phyloP scores from a whole-genome alignment of 2,113 vertebrate genomes.

The Rhadina sibilatrix region DNA sequence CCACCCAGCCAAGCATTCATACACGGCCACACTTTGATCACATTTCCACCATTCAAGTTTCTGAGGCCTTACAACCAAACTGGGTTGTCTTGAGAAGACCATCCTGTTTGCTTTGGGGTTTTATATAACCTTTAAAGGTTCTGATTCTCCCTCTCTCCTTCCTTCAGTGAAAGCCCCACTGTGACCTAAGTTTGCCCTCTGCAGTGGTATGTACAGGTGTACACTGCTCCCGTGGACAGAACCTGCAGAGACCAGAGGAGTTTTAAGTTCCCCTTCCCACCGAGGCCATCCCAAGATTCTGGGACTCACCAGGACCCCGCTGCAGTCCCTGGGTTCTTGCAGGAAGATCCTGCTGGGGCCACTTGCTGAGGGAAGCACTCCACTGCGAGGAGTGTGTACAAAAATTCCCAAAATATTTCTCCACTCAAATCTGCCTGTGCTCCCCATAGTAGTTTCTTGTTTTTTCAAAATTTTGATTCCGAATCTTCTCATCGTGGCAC shows the following conservation, averaged over 20 bases:
- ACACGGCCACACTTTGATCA: not conserved
- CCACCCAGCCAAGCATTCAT: not conserved
- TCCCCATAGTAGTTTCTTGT: not conserved
- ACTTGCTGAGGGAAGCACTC: accelerated
- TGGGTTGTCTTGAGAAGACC: not conserved
- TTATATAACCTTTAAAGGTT: not conserved
- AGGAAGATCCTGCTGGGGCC: not conserved
- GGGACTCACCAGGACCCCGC: not conserved
- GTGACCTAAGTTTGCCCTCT: not conserved
- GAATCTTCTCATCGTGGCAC: not conserved
- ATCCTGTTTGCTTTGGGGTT: not conserved
- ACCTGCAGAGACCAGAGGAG: not conserved
- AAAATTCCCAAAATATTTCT: not conserved
- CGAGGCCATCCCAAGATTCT: not conserved
- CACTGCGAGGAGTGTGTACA: not conserved
- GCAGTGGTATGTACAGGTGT: not conserved
- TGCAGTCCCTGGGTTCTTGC: too few species aligned
- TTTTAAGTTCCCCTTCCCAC: not conserved
- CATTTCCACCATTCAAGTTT: not conserved
- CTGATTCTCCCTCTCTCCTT: not conserved
- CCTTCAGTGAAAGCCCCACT: not conserved
- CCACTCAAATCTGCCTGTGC: not conserved
- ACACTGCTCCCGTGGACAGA: accelerated
- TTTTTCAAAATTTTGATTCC: not conserved
- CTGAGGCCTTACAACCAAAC: not conserved